Evolutionary conservation across 2,113 vertebrate genomes (phyloP).

Genomic region (Stegastes partitus): DNA sequence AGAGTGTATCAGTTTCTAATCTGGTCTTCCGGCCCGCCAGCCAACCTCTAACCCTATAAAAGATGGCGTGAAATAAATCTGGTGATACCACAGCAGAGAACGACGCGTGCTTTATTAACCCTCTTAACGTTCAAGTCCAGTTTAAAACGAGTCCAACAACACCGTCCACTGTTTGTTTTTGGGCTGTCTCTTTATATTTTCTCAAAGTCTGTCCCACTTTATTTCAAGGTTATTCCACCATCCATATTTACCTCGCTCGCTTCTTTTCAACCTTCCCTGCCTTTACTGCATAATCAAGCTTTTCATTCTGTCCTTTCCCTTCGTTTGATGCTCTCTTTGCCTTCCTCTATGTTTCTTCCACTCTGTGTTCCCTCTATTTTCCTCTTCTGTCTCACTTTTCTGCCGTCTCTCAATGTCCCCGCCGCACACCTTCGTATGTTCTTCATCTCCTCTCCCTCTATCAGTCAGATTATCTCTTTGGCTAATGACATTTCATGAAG

Average conservation of each 20-base stretch:
- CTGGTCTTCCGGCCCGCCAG: conserved; percentile 23
- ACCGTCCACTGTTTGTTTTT: conserved; percentile 20
- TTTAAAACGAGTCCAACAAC: conserved; percentile 55
- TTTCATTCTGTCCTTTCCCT: conserved; percentile 28
- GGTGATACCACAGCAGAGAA: no score
- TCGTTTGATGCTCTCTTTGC: conserved; percentile 63
- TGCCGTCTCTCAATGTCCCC: not conserved
- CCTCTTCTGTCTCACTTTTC: not conserved
- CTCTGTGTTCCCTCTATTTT: not conserved
- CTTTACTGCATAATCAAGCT: conserved; percentile 26
- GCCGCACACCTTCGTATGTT: not conserved
- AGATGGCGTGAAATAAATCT: conserved; percentile 7
- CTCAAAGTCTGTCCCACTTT: conserved; percentile 47
- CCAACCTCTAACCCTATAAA: conserved; percentile 70
- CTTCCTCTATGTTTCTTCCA: conserved; percentile 5
- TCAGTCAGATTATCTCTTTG: conserved; percentile 9
- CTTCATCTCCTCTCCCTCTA: not conserved
- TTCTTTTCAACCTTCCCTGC: conserved; percentile 21
- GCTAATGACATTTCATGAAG: conserved; percentile 1
- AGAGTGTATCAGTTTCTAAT: conserved; percentile 59
- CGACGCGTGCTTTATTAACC: conserved; percentile 24
- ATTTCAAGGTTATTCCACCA: conserved; percentile 55
- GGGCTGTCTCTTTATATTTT: conserved; percentile 40
- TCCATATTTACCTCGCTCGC: conserved; percentile 54
- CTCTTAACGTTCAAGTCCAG: conserved; percentile 23